Percentiles rank a stretch among this genome's conserved stretches.
phyloP scores from a whole-genome alignment of 2,888 invertebrate species.

The Nemotelus nigrinus region DNA sequence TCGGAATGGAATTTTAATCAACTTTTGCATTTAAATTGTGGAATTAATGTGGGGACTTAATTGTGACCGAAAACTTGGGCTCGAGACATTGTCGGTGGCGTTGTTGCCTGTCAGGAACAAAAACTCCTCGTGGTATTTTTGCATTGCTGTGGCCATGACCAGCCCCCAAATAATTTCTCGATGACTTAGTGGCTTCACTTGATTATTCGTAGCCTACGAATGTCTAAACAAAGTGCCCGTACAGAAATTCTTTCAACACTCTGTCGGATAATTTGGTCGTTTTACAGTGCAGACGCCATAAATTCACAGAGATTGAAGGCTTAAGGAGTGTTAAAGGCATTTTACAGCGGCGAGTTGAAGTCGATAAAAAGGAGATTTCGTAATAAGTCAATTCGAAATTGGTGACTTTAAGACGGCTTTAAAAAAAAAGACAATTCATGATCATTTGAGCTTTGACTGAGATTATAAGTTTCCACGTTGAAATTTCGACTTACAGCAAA shows the following conservation, averaged over 20 bases:
- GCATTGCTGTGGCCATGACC: slow-evolving; percentile 3
- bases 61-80: slow-evolving; percentile 46
- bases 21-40: slow-evolving; percentile 54
- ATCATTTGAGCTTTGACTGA: too few species aligned
- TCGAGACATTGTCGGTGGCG: background rate
- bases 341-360: background rate
- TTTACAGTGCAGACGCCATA: slow-evolving; percentile 38
- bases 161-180: slow-evolving; percentile 13
- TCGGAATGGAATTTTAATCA: slow-evolving; percentile 55
- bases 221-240: background rate
- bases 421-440: background rate
- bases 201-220: slow-evolving; percentile 17
- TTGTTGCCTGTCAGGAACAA: slow-evolving; percentile 2
- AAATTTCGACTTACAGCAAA: too few species aligned
- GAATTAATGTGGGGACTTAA: slow-evolving; percentile 52
- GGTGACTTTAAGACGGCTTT: slow-evolving; percentile 5
- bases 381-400: slow-evolving; percentile 13
- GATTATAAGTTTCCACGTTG: too few species aligned
- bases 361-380: background rate
- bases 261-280: slow-evolving; percentile 19
- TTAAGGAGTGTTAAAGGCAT: slow-evolving; percentile 31
- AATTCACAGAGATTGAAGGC: slow-evolving; percentile 39
- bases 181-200: slow-evolving; percentile 38
- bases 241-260: slow-evolving; percentile 5
- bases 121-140: slow-evolving; percentile 15